phyloP scores from a whole-genome alignment of 2,797 vertebrate genomes.

The Hippopotamyrus pictus region DNA sequence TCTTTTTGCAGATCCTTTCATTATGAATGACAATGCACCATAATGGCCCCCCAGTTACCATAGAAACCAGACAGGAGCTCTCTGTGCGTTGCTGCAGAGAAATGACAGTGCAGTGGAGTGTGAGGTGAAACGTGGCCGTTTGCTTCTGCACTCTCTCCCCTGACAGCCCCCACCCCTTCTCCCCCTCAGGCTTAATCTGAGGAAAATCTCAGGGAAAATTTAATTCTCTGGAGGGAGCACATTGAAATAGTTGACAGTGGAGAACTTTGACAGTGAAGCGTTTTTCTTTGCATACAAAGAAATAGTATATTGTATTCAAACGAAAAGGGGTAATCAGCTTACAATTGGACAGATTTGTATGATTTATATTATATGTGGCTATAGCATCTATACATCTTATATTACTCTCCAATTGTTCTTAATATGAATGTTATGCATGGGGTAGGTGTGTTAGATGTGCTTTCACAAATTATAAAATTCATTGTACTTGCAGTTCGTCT shows the following conservation, averaged over 20 bases:
- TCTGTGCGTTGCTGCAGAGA: conserved; percentile 77
- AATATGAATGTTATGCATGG: not conserved
- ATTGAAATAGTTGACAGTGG: conserved; percentile 2
- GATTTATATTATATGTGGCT: not conserved
- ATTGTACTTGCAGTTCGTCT: not conserved
- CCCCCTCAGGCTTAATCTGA: not conserved
- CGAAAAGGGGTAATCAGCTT: not conserved
- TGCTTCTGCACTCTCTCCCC: conserved; percentile 17
- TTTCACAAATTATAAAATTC: not conserved
- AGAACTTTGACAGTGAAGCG: not conserved
- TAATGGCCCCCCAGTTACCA: conserved; percentile 91
- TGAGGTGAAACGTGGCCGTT: conserved; percentile 32
- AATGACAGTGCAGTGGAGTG: conserved; percentile 77
- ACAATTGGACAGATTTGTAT: not conserved
- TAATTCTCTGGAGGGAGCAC: not conserved
- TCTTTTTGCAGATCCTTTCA: conserved; percentile 85
- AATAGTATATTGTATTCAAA: not conserved
- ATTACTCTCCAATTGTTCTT: not conserved
- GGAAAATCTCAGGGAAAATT: conserved; percentile 15
- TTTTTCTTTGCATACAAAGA: conserved; percentile 7
- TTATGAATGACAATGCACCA: conserved; percentile 98
- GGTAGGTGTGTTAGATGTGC: not conserved
- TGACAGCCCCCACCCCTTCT: not conserved
- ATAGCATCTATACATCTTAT: not conserved
- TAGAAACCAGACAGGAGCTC: conserved; percentile 90